A percentile compares a stretch with the other conserved stretches of the same genome.
Evolutionary conservation across 2,113 vertebrate species (phyloP).

Genomic region (Laticauda colubrina): DNA sequence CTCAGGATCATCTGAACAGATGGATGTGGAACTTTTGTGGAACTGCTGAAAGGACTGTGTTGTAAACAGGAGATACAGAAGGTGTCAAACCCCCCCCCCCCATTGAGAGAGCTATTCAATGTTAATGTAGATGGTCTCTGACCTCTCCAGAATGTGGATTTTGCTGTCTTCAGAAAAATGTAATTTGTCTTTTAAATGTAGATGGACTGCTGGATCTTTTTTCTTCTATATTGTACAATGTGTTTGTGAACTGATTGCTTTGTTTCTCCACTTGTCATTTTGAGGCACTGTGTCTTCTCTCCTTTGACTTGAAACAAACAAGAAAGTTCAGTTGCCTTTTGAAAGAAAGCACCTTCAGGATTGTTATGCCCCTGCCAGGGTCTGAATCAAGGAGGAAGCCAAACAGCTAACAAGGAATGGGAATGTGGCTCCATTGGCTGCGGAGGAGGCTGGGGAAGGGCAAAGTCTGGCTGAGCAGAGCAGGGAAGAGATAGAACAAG

Average conservation of each 20-base stretch:
- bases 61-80: neutral
- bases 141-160: neutral
- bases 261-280: neutral
- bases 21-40: neutral
- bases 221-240: neutral
- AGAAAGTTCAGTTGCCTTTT: neutral
- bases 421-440: too few species aligned
- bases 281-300: neutral
- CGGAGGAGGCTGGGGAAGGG: too few species aligned
- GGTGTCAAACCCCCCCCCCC: neutral
- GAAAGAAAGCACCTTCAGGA: neutral
- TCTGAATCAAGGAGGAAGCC: too few species aligned
- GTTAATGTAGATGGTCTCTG: neutral
- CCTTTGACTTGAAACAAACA: neutral
- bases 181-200: neutral
- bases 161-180: neutral
- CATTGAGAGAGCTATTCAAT: neutral
- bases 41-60: neutral
- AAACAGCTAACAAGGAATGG: too few species aligned
- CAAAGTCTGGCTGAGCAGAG: too few species aligned
- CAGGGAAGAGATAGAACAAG: too few species aligned
- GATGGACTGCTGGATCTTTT: neutral
- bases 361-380: too few species aligned
- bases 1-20: neutral
- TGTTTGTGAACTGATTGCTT: neutral